phyloP scores from a whole-genome alignment of 1,140 invertebrate species.

The Drosophila sulfurigaster region DNA sequence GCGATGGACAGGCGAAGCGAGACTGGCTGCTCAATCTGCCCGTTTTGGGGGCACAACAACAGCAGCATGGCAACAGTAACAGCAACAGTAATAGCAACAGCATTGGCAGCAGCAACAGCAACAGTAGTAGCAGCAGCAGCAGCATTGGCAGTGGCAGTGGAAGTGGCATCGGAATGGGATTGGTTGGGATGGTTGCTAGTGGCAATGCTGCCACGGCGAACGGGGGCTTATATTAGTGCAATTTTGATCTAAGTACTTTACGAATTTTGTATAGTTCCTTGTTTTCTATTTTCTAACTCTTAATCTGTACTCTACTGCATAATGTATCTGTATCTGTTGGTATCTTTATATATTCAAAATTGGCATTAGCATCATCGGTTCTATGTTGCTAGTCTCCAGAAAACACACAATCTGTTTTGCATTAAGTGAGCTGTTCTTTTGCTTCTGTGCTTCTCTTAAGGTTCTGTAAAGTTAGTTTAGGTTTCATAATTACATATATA shows the following conservation, averaged over 20 bases:
- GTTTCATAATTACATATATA: conserved; percentile 4
- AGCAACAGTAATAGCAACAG: conserved; percentile 3
- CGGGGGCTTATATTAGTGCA: conserved; percentile 75
- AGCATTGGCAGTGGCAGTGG: background rate
- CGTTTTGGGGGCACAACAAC: conserved; percentile 28
- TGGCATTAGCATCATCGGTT: conserved; percentile 43
- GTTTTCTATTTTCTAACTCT: conserved; percentile 70
- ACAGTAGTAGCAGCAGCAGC: conserved; percentile 30
- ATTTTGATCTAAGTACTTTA: conserved; percentile 78
- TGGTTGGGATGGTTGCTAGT: conserved; percentile 21
- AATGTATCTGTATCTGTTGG: conserved; percentile 51
- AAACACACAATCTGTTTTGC: conserved; percentile 27
- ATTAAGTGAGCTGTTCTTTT: conserved; percentile 66
- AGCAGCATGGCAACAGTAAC: conserved; percentile 22
- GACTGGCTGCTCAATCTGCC: conserved; percentile 71
- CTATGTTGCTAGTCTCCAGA: conserved; percentile 53
- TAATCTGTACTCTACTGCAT: conserved; percentile 57
- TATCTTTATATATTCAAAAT: conserved; percentile 40
- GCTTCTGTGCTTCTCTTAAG: conserved; percentile 71
- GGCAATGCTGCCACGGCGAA: conserved; percentile 53
- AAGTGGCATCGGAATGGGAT: conserved; percentile 27
- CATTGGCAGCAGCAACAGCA: conserved; percentile 20
- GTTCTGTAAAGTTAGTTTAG: conserved; percentile 79
- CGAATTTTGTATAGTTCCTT: conserved; percentile 83
- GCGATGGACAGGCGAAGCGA: conserved; percentile 66